Evolutionary conservation across 2,113 vertebrate species (phyloP), one percentile per base, ranked within the genome.

Genomic region (Mionectes macconnelli): DNA sequence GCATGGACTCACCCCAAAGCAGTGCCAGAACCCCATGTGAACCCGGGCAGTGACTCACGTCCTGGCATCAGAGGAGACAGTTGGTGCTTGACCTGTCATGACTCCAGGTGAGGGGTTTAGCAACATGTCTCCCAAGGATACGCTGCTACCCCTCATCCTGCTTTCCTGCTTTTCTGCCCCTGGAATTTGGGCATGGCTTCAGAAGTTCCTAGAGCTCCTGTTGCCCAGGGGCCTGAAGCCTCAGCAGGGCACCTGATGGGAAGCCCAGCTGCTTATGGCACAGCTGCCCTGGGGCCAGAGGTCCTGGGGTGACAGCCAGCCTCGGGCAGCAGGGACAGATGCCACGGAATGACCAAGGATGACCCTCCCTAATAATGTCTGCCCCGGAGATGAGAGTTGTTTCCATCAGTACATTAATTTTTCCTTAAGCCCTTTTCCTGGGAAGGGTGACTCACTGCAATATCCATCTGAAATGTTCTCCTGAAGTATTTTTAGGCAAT

Each of bases 121-220:
- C 35, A 23, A n/a, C 0, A 15, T 9, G 37, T 47, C 53, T 47
- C 2, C 2, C 33, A 12, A 37, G 0, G 0, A 42, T 7, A 37
- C 4, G 17, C 39, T 7, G 1, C 33, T 68, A 50, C 28, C 31
- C 49, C 55, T 59, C 15, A 15, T 52, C 44, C 70, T 78, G 28
- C 25, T 1, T 4, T 52, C 44, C 70, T 78, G 28, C 25, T 1
- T 4, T 0, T 2, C 25, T 8, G 10, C 22, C 28, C 4, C 12
- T 2, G 9, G 37, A 59, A 49, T 14, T 1, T 39, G 31, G 30
- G 28, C 72, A 30, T 1, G 1, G 20, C 49, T 68, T 63, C 25
- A 40, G 23, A 49, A 59, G 19, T 39, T 27, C 8, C 39, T 9
- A 18, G 56, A 79, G 39, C 37, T 42, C 37, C 90, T 6, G 4